Evolutionary conservation across 2,888 invertebrate species (phyloP).

Genomic region (Drosophila picticornis): DNA sequence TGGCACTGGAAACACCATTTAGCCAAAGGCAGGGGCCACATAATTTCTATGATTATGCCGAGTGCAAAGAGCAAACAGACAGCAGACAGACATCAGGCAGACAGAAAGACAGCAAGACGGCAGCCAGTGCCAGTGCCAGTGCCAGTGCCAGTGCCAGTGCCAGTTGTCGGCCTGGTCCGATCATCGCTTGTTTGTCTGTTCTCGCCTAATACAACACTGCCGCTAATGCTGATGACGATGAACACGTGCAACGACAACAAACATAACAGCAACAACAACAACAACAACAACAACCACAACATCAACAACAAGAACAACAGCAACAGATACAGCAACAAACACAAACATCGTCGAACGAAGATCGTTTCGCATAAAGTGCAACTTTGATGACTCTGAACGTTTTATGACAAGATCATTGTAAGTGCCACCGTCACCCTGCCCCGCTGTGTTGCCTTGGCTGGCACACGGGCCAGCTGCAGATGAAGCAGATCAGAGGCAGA

Average conservation of each 20-base stretch:
- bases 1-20: conserved; percentile 68
- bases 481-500: conserved; percentile 1
- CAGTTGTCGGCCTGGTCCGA: conserved; percentile 9
- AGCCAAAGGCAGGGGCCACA: conserved; percentile 55
- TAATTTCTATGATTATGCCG: conserved; percentile 74
- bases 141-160: conserved; percentile 8
- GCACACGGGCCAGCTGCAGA: conserved; percentile 17
- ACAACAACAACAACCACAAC: conserved; percentile 5
- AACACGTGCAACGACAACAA: conserved; percentile 70
- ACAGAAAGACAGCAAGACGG: not conserved
- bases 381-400: conserved; percentile 79
- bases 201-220: conserved; percentile 77
- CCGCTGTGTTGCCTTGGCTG: conserved; percentile 21
- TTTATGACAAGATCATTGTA: conserved; percentile 79
- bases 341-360: conserved; percentile 36
- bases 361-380: conserved; percentile 80
- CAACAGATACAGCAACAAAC: conserved; percentile 20
- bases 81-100: not conserved
- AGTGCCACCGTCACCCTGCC: conserved; percentile 33
- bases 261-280: conserved; percentile 26
- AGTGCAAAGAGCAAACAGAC: conserved; percentile 61
- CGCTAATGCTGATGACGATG: conserved; percentile 77
- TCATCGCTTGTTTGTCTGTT: conserved; percentile 57
- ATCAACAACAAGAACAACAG: conserved; percentile 18
- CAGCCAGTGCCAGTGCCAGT: conserved; percentile 6